phyloP scores from a whole-genome alignment of 2,113 vertebrate species.

The Phalacrocorax brasilianus region DNA sequence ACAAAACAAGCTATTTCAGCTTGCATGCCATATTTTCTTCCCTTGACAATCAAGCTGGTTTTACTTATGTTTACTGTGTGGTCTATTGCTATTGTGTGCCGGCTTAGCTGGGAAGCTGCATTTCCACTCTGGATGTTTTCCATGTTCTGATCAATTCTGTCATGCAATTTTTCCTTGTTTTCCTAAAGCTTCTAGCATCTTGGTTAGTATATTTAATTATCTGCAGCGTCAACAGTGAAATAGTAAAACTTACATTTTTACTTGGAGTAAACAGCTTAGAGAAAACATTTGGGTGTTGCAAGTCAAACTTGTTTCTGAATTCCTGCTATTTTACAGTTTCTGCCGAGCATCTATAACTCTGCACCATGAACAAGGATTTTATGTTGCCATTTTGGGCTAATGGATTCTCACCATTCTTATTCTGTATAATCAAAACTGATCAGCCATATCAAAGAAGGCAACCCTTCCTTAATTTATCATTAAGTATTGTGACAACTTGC shows the following conservation, averaged over 20 bases:
- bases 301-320: neutral
- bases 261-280: neutral
- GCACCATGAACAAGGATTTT: neutral
- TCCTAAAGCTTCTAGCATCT: constrained; percentile 20
- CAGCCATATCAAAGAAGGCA: neutral
- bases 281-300: neutral
- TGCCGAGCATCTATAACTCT: neutral
- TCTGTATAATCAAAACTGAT: neutral
- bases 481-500: neutral
- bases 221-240: neutral
- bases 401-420: neutral
- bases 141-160: constrained; percentile 55
- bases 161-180: constrained; percentile 25
- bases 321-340: neutral
- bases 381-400: neutral
- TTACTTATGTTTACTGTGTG: constrained; percentile 64
- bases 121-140: constrained; percentile 65
- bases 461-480: neutral
- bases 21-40: neutral
- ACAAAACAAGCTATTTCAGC: constrained; percentile 25
- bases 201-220: constrained; percentile 27
- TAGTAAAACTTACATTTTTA: neutral
- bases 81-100: constrained; percentile 47
- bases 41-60: constrained; percentile 64
- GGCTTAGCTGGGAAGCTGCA: constrained; percentile 51